A percentile compares a stretch with the other conserved stretches of the same genome.
Conservation (phyloP, 2,797 vertebrate species). For the Tokudaia muenninki region DNA sequence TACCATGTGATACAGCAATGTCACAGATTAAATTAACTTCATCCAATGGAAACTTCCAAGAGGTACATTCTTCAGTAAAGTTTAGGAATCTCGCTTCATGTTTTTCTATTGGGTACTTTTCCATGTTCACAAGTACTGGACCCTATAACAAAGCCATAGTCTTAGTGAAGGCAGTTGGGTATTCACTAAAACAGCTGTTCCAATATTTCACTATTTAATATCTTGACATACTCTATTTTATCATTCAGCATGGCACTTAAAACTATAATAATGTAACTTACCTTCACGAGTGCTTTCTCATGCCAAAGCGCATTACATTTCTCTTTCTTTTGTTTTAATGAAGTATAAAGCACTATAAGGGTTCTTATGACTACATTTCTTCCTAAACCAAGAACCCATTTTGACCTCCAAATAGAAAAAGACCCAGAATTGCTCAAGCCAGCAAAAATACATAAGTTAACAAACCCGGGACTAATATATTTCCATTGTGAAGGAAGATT, state of each 20-base stretch:
- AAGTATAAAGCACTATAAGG: constrained; percentile 28
- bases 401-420: neutral
- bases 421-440: constrained; percentile 15
- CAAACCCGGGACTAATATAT: neutral
- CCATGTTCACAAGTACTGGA: constrained; percentile 93
- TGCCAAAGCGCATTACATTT: neutral
- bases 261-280: neutral
- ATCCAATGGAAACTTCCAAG: constrained; percentile 95
- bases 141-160: constrained; percentile 89
- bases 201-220: neutral
- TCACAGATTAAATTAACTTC: constrained; percentile 97
- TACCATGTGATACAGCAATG: constrained; percentile 93
- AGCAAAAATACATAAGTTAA: constrained; percentile 52
- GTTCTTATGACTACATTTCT: constrained; percentile 53
- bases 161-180: constrained; percentile 2
- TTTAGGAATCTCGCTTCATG: constrained; percentile 93
- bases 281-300: constrained; percentile 36
- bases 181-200: constrained; percentile 33
- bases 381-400: constrained; percentile 44
- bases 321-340: constrained; percentile 53
- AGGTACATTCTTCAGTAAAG: constrained; percentile 94
- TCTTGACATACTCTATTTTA: neutral
- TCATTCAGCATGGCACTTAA: neutral
- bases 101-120: constrained; percentile 91
- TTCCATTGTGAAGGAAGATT: constrained; percentile 26